These are phyloP conservation scores for Yponomeuta evonymella DNA, from an alignment of 2,888 invertebrate genomes.

Conservation along the genomic window DNA sequence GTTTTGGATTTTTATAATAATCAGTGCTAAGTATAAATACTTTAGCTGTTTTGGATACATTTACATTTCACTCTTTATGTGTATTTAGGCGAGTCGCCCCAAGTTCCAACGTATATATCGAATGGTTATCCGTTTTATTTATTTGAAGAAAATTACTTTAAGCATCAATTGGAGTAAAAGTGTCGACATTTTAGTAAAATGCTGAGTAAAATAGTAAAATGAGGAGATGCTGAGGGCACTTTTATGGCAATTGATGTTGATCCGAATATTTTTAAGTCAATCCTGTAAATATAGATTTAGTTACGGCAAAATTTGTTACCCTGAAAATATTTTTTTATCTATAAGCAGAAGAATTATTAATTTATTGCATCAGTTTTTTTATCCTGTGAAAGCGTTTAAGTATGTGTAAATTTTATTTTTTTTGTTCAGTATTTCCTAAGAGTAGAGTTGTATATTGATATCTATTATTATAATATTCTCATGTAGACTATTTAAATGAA, in stretches of 20 bases:
- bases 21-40: constrained; percentile 2
- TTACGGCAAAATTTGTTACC: constrained; percentile 59
- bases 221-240: constrained; percentile 15
- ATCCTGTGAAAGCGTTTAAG: constrained; percentile 40
- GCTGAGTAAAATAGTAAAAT: too few species aligned
- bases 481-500: constrained; percentile 17
- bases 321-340: constrained; percentile 27
- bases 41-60: constrained; percentile 14
- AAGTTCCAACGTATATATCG: too few species aligned
- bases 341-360: constrained; percentile 33
- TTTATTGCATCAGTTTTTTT: constrained; percentile 34
- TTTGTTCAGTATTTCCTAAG: constrained; percentile 73
- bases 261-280: constrained; percentile 26
- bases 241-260: constrained; percentile 24
- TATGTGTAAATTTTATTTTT: constrained; percentile 68
- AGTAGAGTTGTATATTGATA: constrained; percentile 37
- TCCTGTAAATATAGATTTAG: constrained; percentile 62
- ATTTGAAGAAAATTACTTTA: too few species aligned
- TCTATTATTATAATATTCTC: constrained; percentile 14
- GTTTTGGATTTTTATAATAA: constrained; percentile 14
- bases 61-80: constrained; percentile 5
- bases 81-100: constrained; percentile 12
- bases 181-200: too few species aligned
- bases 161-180: too few species aligned
- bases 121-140: too few species aligned